phyloP scores from a whole-genome alignment of 2,113 vertebrate genomes.

The Plectropomus leopardus region DNA sequence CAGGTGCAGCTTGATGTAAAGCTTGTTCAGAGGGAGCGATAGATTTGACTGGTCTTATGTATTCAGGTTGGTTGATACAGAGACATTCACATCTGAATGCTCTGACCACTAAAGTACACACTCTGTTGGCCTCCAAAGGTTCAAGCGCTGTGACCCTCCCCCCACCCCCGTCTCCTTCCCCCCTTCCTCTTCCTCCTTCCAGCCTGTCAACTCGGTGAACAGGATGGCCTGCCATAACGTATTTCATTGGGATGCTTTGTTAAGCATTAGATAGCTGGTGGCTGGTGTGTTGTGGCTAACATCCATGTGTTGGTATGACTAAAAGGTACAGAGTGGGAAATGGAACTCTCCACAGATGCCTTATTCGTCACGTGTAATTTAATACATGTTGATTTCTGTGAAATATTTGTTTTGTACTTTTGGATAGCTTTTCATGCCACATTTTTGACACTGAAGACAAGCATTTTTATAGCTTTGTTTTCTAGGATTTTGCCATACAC shows the following conservation, averaged over 20 bases:
- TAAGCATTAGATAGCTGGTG: constrained; percentile 39
- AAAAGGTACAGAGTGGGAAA: background rate
- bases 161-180: constrained; percentile 39
- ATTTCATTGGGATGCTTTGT: constrained; percentile 44
- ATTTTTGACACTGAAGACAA: background rate
- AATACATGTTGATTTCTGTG: background rate
- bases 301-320: background rate
- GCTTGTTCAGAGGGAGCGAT: constrained; percentile 44
- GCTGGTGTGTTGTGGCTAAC: constrained; percentile 28
- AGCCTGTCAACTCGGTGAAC: constrained; percentile 61
- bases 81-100: constrained; percentile 67
- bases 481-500: background rate
- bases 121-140: constrained; percentile 32
- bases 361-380: background rate
- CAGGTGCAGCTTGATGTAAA: constrained; percentile 65
- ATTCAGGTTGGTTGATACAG: constrained; percentile 45
- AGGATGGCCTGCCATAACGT: constrained; percentile 40
- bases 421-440: background rate
- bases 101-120: constrained; percentile 57
- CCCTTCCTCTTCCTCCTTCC: constrained; percentile 55
- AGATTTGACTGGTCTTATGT: constrained; percentile 48
- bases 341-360: constrained; percentile 1
- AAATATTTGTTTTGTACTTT: background rate
- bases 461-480: background rate
- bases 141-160: constrained; percentile 1